A percentile compares a stretch with the other conserved stretches of the same genome.
Evolutionary conservation across 2,797 vertebrate genomes (phyloP).

Genomic region (Melanogrammus aeglefinus): DNA sequence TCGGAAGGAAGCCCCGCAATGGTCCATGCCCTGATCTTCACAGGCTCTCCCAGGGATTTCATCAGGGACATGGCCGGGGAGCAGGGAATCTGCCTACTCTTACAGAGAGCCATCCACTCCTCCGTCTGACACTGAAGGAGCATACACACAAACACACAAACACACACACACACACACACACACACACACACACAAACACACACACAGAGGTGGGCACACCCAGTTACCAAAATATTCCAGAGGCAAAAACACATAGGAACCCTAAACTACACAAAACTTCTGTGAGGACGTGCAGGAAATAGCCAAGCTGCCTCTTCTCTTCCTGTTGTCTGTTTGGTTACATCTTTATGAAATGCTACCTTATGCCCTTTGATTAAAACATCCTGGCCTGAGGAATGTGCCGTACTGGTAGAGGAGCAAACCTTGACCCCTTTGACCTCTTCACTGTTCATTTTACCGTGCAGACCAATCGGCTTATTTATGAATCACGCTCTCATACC

Average conservation of each 20-base stretch:
- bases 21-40: constrained; percentile 85
- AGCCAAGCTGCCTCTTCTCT: neutral
- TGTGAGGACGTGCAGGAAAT: neutral
- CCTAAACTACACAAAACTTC: neutral
- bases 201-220: neutral
- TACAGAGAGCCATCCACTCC: constrained; percentile 80
- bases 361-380: neutral
- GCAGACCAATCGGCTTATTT: neutral
- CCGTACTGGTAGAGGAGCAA: neutral
- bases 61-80: constrained; percentile 82
- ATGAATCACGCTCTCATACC: neutral
- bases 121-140: constrained; percentile 77
- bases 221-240: neutral
- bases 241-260: neutral
- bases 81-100: constrained; percentile 78
- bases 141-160: constrained; percentile 5
- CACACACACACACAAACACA: neutral
- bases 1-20: constrained; percentile 89
- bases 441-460: neutral
- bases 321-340: neutral
- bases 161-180: neutral
- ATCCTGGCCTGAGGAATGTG: neutral
- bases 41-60: constrained; percentile 81
- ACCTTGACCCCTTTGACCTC: neutral
- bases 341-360: constrained; percentile 1